A percentile compares a stretch with the other conserved stretches of the same genome.
phyloP scores from a whole-genome alignment of 2,113 vertebrate species.

The Alligator mississippiensis region DNA sequence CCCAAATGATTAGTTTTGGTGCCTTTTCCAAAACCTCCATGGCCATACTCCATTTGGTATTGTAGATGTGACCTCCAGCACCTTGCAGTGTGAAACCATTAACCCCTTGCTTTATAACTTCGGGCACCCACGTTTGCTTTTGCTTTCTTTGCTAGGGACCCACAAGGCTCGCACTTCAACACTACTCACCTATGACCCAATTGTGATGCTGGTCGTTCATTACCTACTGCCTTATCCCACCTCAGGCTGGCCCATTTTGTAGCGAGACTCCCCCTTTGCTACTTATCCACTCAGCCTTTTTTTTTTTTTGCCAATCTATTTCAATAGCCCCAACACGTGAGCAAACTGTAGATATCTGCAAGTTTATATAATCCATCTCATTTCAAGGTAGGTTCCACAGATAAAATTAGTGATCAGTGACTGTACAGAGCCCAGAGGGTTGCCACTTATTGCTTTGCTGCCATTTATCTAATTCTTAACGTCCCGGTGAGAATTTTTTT shows the following conservation, averaged over 20 bases:
- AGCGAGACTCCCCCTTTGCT: not conserved
- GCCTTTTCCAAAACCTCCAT: fast-evolving
- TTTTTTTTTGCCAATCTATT: not conserved
- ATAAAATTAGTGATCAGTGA: not conserved
- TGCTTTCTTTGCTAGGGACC: not conserved
- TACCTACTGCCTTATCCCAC: not conserved
- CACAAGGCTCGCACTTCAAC: not conserved
- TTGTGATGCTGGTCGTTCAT: not conserved
- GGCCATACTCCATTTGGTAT: not conserved
- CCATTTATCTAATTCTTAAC: fast-evolving
- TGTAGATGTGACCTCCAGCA: not conserved
- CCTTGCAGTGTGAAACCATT: not conserved
- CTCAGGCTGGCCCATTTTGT: not conserved
- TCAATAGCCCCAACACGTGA: not conserved
- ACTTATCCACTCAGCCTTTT: not conserved
- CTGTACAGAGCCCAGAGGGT: not conserved
- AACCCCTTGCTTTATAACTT: not conserved
- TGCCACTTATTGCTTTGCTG: not conserved
- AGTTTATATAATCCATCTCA: not conserved
- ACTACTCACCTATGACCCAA: not conserved
- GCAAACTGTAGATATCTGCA: not conserved
- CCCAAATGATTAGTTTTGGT: not conserved
- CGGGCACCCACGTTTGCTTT: not conserved
- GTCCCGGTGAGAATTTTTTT: not conserved
- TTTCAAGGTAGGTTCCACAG: not conserved